Conservation (phyloP, 2,113 vertebrate species). For the Glaucomys volans region DNA sequence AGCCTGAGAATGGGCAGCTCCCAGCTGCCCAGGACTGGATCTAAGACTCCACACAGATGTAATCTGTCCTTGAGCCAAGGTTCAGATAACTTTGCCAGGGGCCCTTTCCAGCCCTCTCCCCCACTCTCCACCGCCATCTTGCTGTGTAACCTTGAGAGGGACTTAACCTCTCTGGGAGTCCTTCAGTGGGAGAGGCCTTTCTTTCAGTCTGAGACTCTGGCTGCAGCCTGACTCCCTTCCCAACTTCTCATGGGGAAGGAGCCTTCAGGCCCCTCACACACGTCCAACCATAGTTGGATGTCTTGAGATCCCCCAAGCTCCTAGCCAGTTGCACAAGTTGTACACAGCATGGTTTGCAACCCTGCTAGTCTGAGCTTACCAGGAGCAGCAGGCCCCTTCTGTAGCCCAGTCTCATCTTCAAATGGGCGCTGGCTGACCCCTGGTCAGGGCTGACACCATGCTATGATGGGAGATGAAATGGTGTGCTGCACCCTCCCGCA, state of each 20-base stretch:
- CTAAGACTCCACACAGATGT: not conserved
- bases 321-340: not conserved
- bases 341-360: not conserved
- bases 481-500: not conserved
- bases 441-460: not conserved
- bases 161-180: not conserved
- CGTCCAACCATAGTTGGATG: not conserved
- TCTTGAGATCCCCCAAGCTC: not conserved
- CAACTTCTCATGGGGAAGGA: not conserved
- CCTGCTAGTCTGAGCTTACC: not conserved
- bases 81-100: conserved; percentile 38
- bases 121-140: not conserved
- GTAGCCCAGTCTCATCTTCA: not conserved
- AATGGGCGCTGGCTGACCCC: not conserved
- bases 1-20: conserved; percentile 42
- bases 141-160: conserved; percentile 66
- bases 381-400: not conserved
- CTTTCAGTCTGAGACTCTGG: not conserved
- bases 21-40: conserved; percentile 71
- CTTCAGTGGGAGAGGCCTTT: not conserved
- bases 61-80: conserved; percentile 66
- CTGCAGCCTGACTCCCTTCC: not conserved
- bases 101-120: conserved; percentile 9
- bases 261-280: not conserved
- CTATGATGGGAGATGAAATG: not conserved